Percentiles rank a stretch among this genome's conserved stretches.
Conservation (phyloP, 2,797 vertebrate genomes). For the Falco novaeseelandiae region DNA sequence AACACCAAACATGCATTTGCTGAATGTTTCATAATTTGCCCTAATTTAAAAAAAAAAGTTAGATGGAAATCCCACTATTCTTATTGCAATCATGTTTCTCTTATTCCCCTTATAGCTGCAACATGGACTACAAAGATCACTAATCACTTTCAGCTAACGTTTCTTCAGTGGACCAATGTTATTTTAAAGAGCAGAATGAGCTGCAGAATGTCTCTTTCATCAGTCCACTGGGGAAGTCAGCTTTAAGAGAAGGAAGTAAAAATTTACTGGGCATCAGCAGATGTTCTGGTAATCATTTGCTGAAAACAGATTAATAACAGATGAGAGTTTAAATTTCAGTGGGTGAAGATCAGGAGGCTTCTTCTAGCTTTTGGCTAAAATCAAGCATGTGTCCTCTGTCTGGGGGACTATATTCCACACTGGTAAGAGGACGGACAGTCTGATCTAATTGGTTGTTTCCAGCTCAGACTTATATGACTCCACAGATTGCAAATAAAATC, state of each 20-base stretch:
- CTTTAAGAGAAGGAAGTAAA: conserved; percentile 39
- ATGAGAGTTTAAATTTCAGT: conserved; percentile 51
- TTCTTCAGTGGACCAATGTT: neutral
- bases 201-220: neutral
- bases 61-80: neutral
- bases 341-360: neutral
- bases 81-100: neutral
- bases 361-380: conserved; percentile 33
- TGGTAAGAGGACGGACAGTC: neutral
- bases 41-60: neutral
- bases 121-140: neutral
- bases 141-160: neutral
- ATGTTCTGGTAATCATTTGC: conserved; percentile 44
- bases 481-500: conserved; percentile 29
- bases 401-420: neutral
- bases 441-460: conserved; percentile 39
- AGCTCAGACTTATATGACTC: neutral
- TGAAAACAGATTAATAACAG: conserved; percentile 49
- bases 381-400: neutral
- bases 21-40: neutral
- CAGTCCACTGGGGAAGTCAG: neutral
- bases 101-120: neutral
- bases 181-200: neutral
- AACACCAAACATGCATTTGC: neutral
- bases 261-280: conserved; percentile 39